Evolutionary conservation across 2,113 vertebrate genomes (phyloP).

Genomic region (Nanger granti): DNA sequence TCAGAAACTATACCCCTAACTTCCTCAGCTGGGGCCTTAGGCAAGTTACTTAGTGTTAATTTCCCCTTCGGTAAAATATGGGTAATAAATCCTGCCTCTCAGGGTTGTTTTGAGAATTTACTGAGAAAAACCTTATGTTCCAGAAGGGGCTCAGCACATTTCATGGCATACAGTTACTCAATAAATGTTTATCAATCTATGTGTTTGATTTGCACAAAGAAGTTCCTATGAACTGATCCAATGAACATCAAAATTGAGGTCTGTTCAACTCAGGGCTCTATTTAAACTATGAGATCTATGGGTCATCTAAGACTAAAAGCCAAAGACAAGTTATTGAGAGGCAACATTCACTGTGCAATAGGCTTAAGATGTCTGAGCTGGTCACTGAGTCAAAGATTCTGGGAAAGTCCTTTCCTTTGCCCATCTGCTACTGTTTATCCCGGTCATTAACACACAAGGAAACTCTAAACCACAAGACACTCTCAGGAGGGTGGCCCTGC

Average conservation of each 20-base stretch:
- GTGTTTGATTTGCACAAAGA: not conserved
- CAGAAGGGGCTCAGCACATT: not conserved
- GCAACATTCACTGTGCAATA: not conserved
- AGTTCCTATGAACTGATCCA: not conserved
- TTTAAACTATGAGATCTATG: not conserved
- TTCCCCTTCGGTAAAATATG: not conserved
- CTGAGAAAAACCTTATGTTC: not conserved
- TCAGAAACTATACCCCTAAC: not conserved
- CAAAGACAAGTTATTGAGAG: not conserved
- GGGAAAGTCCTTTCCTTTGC: not conserved
- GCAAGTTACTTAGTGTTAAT: not conserved
- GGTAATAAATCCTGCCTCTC: not conserved
- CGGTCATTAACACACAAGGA: not conserved
- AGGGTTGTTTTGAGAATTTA: slow-evolving; percentile 20
- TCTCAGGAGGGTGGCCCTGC: not conserved
- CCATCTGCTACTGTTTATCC: not conserved
- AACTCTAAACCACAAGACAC: not conserved
- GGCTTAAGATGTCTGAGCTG: not conserved
- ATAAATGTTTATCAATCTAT: not conserved
- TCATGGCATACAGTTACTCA: not conserved
- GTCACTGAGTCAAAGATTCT: not conserved
- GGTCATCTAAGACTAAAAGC: not conserved
- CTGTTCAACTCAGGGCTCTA: not conserved
- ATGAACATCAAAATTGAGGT: not conserved
- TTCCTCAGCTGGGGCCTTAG: not conserved